phyloP scores from a whole-genome alignment of 2,113 vertebrate species.

The Mionectes macconnelli region DNA sequence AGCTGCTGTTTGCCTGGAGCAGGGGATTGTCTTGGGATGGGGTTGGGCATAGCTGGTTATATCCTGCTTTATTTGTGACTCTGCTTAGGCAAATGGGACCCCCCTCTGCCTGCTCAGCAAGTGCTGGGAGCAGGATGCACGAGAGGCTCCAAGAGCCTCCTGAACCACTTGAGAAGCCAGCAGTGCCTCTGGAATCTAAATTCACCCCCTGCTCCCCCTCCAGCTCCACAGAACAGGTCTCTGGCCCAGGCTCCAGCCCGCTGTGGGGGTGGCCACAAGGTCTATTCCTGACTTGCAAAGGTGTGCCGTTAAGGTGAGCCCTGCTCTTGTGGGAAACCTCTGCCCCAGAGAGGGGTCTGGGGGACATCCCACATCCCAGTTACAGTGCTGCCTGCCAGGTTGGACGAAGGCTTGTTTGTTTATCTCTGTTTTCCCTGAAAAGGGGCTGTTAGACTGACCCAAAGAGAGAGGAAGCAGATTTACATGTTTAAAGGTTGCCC shows the following conservation, averaged over 20 bases:
- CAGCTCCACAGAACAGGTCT: neutral
- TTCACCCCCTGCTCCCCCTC: neutral
- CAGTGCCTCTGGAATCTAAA: neutral
- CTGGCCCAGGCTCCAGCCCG: neutral
- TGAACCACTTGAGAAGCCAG: neutral
- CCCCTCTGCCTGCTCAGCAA: neutral
- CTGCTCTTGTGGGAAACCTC: neutral
- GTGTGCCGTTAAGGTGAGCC: neutral
- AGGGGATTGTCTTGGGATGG: neutral
- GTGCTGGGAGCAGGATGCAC: neutral
- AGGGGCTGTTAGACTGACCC: neutral
- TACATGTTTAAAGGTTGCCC: neutral
- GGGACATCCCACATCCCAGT: rapidly evolving
- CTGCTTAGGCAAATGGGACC: rapidly evolving
- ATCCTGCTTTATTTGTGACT: neutral
- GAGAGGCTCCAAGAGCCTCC: neutral
- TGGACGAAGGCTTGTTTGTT: neutral
- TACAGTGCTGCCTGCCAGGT: neutral
- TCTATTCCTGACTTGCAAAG: neutral
- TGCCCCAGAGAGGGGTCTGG: neutral
- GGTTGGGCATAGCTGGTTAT: neutral
- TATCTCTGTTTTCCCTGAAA: neutral
- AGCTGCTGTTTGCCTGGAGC: neutral
- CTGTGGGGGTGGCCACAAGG: neutral
- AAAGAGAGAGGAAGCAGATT: conserved; percentile 8